Evolutionary conservation across 2,888 invertebrate species (phyloP), one percentile per base, ranked within the genome.

Genomic region (Nomada goodeniana): DNA sequence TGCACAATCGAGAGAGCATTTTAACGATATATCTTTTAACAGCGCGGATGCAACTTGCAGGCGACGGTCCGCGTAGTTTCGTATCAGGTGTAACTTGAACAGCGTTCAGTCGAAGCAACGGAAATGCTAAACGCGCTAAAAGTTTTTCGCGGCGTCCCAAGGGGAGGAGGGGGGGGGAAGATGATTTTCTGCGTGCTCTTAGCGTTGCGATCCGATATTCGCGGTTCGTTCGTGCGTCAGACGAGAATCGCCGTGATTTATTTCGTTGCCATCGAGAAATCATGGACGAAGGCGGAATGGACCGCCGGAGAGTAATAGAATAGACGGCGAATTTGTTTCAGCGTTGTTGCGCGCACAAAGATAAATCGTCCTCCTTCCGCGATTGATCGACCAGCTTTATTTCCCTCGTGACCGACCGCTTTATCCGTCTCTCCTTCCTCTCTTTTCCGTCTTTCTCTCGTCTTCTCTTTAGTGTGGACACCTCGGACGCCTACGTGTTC

Each of bases 281-380:
- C 82, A 76, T 63, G 50, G 36, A 47, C 53, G 10, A 29, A 10
- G 47, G 42, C 42, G 57, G 11, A 80, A 70, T 69, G 74, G 20
- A 76, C 60, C 80, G 64, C 68, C 13, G 36, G 53, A 76, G 68
- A 82, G 77, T 72, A 68, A 82, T 75, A 80, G 63, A 75, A 82
- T 72, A 72, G 71, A 60, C 57, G 73, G 47, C 65, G 77, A 75
- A 86, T 86, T 82, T 76, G 78, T 71, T 86, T 78, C 59, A 59
- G 60, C 76, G 59, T 71, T 64, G 83, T 74, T 75, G 67, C 72
- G 50, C 72, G 79, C 80, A 64, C 63, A 63, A 69, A 75, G 75
- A 84, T 86, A 82, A 84, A 84, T 80, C 71, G 77, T 47, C 29
- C 72, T 29, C 47, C 61, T 29, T 60, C 63, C 20, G 42, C 79